Base-by-base conservation (phyloP, 2,888 invertebrate species). In the Charanyca ferruginea region DNA sequence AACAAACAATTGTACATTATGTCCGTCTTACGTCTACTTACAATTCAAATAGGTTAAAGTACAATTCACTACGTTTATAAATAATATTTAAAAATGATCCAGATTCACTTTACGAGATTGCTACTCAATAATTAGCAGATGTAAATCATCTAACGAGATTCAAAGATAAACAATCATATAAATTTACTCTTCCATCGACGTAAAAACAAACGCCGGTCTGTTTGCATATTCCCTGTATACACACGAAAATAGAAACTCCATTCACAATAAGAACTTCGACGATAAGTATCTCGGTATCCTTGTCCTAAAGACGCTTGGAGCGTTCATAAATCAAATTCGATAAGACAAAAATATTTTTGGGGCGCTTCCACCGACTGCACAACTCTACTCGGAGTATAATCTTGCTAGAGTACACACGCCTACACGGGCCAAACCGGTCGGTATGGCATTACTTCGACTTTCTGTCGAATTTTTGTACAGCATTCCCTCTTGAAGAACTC, bases 401-500 rank as follows among this genome's bases (percentile, higher is more conserved):
- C 83, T 77, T 68, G 72, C 83, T 74, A 70, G 72, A 72, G 79
- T 73, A 82, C 67, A 70, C 55, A 70, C 81, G 77, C 81, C 80
- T 74, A 85, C 79, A 79, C 79, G 71, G 74, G 69, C 76, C 73
- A 84, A 89, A 90, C 89, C 87, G 89, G 88, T 85, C 87, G 89
- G 88, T 85, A 81, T 71, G 65, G 42, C 66, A 80, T 73, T 79
- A 78, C 80, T 83, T 75, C 71, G 83, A 83, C 85, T 85, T 75
- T 85, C 83, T 82, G 84, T 86, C 88, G 85, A 88, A 89, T 90
- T 91, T 91, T 91, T 90, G 86, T 88, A 85, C 82, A 73, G 73
- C 65, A 73, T 32, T 62, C 47, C 83, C 86, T 86, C 87, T 89
- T 86, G 85, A 89, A 84, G 62, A 77, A 83, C 79, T 90, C 87